Evolutionary conservation across 2,888 invertebrate genomes (phyloP).

Genomic region (Thalpophila matura): DNA sequence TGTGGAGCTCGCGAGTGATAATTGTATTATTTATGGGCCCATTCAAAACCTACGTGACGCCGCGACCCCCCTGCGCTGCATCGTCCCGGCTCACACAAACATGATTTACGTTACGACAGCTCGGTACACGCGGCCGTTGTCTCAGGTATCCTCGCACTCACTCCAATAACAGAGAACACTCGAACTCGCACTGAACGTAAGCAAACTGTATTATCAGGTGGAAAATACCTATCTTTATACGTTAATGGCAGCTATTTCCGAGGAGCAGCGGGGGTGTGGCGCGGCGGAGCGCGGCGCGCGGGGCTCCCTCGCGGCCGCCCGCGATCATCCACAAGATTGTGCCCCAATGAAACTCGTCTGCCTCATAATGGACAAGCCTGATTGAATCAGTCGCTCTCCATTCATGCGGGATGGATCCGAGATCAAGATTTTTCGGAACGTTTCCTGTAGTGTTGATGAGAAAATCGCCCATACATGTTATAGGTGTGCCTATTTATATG

Average conservation of each 20-base stretch:
- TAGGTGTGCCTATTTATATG: neutral
- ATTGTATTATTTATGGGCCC: conserved; percentile 52
- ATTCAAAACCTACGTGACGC: conserved; percentile 38
- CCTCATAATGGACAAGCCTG: conserved; percentile 79
- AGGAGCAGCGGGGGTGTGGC: conserved; percentile 47
- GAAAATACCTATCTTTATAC: conserved; percentile 81
- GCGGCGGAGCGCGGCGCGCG: conserved; percentile 31
- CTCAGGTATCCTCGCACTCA: conserved; percentile 60
- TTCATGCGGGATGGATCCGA: conserved; percentile 78
- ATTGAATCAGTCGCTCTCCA: conserved; percentile 82
- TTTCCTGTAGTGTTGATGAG: conserved; percentile 65
- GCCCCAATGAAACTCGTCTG: conserved; percentile 75
- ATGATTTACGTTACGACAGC: conserved; percentile 47
- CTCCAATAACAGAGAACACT: conserved; percentile 70
- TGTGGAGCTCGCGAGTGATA: conserved; percentile 44
- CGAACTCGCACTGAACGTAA: conserved; percentile 66
- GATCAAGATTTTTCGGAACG: conserved; percentile 71
- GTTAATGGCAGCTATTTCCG: conserved; percentile 79
- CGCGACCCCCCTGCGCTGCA: neutral
- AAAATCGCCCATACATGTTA: conserved; percentile 48
- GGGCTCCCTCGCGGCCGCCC: conserved; percentile 56
- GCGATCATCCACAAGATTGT: conserved; percentile 78
- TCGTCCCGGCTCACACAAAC: neutral
- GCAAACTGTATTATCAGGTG: conserved; percentile 79
- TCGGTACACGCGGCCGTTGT: conserved; percentile 17